phyloP scores from a whole-genome alignment of 2,888 invertebrate genomes.

The Tupiocoris notatus region DNA sequence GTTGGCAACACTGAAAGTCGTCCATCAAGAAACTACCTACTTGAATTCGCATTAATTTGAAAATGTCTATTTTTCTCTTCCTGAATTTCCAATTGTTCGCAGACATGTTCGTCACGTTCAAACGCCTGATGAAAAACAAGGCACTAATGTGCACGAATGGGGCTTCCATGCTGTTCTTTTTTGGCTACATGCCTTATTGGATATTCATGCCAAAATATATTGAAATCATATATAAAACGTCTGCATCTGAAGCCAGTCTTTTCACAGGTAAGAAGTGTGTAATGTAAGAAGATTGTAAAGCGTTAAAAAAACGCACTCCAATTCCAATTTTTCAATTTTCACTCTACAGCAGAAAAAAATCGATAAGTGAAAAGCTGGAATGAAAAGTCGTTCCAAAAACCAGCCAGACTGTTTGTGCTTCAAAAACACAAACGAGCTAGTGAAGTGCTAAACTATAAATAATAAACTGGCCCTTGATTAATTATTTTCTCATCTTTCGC shows the following conservation, averaged over 20 bases:
- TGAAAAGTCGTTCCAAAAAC: too few relatives aligned
- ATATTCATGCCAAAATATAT: conserved; percentile 81
- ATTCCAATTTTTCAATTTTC: background rate
- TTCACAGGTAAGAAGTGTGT: conserved; percentile 61
- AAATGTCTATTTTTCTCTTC: too few relatives aligned
- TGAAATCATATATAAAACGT: conserved; percentile 75
- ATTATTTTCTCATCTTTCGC: too few relatives aligned
- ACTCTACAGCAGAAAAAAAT: background rate
- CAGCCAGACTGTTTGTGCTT: too few relatives aligned
- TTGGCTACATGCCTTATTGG: conserved; percentile 73
- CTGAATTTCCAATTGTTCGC: conserved; percentile 44
- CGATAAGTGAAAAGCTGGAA: too few relatives aligned
- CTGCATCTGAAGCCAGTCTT: conserved; percentile 71
- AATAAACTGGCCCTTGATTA: too few relatives aligned
- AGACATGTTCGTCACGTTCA: conserved; percentile 66
- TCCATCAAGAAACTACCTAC: too few relatives aligned
- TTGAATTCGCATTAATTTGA: too few relatives aligned
- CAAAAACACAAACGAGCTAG: too few relatives aligned
- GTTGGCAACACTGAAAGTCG: too few relatives aligned
- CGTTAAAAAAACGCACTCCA: background rate
- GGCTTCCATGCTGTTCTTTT: conserved; percentile 69
- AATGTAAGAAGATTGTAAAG: background rate
- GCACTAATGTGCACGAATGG: conserved; percentile 71
- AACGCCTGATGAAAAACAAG: conserved; percentile 64
- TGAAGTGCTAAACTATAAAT: too few relatives aligned